phyloP scores from a whole-genome alignment of 2,113 vertebrate species.

The Rhadina sibilatrix region DNA sequence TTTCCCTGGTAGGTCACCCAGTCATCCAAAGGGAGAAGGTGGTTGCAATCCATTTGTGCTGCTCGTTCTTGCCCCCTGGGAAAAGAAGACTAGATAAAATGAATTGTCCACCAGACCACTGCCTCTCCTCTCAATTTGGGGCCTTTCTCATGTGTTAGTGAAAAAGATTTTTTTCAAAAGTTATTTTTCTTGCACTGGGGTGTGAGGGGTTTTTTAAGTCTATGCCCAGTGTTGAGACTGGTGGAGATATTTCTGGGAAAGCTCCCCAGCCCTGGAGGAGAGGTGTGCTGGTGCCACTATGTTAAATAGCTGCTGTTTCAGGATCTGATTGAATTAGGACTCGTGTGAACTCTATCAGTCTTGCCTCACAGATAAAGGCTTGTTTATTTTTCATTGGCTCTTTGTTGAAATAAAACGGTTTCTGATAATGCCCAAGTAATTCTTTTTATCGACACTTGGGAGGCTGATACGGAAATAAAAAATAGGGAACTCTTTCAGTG shows the following conservation, averaged over 20 bases:
- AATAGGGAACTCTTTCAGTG: constrained; percentile 70
- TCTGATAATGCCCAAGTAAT: constrained; percentile 78
- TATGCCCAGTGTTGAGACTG: background rate
- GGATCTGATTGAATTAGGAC: constrained; percentile 73
- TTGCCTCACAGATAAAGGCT: constrained; percentile 70
- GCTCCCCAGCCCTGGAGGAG: background rate
- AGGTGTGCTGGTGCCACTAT: background rate
- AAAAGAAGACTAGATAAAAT: background rate
- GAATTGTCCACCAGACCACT: background rate
- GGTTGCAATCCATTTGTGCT: background rate
- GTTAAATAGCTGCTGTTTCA: constrained; percentile 22
- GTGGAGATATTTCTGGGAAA: background rate
- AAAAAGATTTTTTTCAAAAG: background rate
- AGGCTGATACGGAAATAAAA: constrained; percentile 75
- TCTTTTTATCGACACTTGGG: constrained; percentile 74
- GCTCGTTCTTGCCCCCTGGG: background rate
- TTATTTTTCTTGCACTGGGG: background rate
- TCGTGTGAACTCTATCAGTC: constrained; percentile 57
- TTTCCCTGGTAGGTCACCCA: background rate
- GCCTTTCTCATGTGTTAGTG: background rate
- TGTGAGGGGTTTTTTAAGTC: background rate
- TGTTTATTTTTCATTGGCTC: constrained; percentile 71
- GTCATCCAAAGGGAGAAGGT: background rate
- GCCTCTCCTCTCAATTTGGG: background rate
- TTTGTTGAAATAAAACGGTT: constrained; percentile 71